Base-by-base conservation (phyloP, 2,797 vertebrate species). In the Hapalemur alaotrensis region DNA sequence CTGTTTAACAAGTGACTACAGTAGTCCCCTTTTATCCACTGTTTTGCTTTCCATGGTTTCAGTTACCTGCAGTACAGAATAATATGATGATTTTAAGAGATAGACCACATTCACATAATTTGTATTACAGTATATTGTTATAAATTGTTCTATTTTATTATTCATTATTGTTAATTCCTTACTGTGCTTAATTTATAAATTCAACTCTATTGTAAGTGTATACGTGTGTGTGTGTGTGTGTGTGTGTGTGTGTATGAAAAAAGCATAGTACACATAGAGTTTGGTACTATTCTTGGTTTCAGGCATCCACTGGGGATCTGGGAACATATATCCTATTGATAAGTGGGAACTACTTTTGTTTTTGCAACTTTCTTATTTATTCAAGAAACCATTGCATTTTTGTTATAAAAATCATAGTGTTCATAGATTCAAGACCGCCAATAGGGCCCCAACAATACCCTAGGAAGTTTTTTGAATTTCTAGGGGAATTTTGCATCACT, bases 391-490 rank as follows among this genome's bases (percentile, higher is more conserved):
- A 81, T 61, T 91, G 35, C 4, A 73, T 35, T 95, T 97, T 91
- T 76, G 82, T 73, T 81, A 35, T 35, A 81, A 94, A 80, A 70
- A 46, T 90, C 67, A 38, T 83, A 48, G 72, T 95, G 25, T 70
- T 15, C 4, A 50, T 70, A 87, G 3, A 75, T 78, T 88, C 17
- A 28, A 87, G 80, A 89, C 15, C 9, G 25, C 50, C 46, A 82
- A 61, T 1, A 87, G 67, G 4, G 0, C 35, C 25, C 17, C 10
- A 90, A 28, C 14, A 65, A 22, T 84, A 20, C 12, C 8, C 20
- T 70, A 89, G 54, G 84, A 85, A 46, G 11, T 32, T 91, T 88
- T 20, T 93, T 84, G 35, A 76, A 86, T 95, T 86, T 93, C 43
- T 48, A 84, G 20, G 67, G 30, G 5, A 95, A 86, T 12, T 30